A percentile compares a stretch with the other conserved stretches of the same genome.
Evolutionary conservation across 2,113 vertebrate species (phyloP).

Genomic region (Heterocephalus glaber): DNA sequence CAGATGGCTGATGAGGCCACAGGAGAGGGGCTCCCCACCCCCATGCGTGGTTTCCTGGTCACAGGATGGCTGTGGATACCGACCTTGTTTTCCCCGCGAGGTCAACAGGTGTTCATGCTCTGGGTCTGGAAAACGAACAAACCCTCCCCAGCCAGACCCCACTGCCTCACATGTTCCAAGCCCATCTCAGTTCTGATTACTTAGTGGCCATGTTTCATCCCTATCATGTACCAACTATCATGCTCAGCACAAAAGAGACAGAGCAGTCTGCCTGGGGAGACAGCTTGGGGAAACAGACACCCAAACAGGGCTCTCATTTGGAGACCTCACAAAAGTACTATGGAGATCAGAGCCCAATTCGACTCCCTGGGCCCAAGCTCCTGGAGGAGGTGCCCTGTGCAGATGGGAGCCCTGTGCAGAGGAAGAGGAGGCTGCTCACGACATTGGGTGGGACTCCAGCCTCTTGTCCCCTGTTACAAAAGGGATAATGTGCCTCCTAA

Average conservation of each 20-base stretch:
- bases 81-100: not conserved
- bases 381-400: not conserved
- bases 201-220: not conserved
- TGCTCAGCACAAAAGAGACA: not conserved
- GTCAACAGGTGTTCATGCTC: not conserved
- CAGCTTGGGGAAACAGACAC: not conserved
- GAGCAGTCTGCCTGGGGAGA: not conserved
- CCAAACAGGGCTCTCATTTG: not conserved
- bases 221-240: not conserved
- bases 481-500: not conserved
- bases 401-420: not conserved
- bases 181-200: not conserved
- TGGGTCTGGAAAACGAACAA: not conserved
- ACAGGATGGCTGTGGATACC: not conserved
- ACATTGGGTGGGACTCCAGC: not conserved
- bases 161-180: not conserved
- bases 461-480: not conserved
- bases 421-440: not conserved
- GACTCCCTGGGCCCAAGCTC: not conserved
- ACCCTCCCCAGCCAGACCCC: not conserved
- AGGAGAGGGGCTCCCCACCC: not conserved
- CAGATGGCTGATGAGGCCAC: slow-evolving; percentile 31
- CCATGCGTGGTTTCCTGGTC: not conserved
- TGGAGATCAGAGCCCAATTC: not conserved
- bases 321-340: not conserved